A percentile compares a stretch with the other conserved stretches of the same genome.
phyloP scores from a whole-genome alignment of 2,113 vertebrate species.

The Corapipo altera region DNA sequence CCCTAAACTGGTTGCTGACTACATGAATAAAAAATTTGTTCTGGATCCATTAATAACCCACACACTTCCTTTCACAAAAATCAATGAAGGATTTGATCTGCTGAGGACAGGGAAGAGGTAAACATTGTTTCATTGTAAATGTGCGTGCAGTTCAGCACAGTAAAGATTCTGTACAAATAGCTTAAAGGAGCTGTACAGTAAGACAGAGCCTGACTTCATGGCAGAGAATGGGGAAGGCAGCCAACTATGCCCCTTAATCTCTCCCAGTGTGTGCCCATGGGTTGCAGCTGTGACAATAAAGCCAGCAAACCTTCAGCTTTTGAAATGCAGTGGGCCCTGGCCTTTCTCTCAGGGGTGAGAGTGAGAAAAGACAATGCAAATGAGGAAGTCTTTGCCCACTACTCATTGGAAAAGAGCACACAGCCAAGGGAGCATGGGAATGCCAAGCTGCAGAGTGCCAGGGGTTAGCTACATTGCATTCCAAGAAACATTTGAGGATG shows the following conservation, averaged over 20 bases:
- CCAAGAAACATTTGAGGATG: not conserved
- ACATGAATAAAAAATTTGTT: conserved; percentile 85
- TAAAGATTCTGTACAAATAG: not conserved
- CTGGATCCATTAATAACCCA: conserved; percentile 89
- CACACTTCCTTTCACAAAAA: conserved; percentile 81
- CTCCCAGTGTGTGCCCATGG: not conserved
- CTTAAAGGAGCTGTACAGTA: not conserved
- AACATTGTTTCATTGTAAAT: not conserved
- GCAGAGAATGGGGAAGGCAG: not conserved
- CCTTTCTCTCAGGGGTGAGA: not conserved
- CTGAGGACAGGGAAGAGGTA: conserved; percentile 76
- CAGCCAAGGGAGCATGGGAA: not conserved
- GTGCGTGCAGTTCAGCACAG: no score
- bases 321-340: not conserved
- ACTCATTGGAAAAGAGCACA: not conserved
- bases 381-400: not conserved
- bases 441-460: not conserved
- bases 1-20: conserved; percentile 86
- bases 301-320: not conserved
- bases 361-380: not conserved
- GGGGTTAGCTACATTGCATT: not conserved
- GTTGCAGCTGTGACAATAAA: not conserved
- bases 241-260: not conserved
- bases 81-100: conserved; percentile 87
- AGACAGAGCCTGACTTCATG: not conserved